Evolutionary conservation across 2,797 vertebrate species (phyloP).

Genomic region (Buceros bicornis): DNA sequence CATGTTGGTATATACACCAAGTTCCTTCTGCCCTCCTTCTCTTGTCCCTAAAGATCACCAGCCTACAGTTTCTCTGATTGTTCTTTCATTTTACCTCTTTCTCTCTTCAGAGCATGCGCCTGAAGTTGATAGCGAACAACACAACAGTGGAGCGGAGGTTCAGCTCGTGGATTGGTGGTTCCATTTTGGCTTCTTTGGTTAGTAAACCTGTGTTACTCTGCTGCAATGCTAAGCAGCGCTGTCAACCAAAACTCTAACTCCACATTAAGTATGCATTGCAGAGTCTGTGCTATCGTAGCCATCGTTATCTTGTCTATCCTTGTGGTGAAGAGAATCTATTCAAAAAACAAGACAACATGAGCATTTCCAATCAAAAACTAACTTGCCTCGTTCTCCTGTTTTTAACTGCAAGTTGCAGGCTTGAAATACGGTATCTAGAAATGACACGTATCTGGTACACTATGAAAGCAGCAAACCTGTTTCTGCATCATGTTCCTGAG

Average conservation of each 20-base stretch:
- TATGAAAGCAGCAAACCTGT: background rate
- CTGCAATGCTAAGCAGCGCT: background rate
- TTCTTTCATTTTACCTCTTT: background rate
- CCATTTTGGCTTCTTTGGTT: slow-evolving; percentile 96
- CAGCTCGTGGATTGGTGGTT: slow-evolving; percentile 98
- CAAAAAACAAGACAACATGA: background rate
- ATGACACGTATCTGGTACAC: background rate
- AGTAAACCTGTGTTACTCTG: slow-evolving; percentile 58
- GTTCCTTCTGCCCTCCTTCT: background rate
- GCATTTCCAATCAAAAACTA: background rate
- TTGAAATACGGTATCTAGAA: background rate
- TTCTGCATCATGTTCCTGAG: background rate
- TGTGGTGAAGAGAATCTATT: background rate
- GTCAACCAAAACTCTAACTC: background rate
- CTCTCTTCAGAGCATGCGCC: slow-evolving; percentile 91
- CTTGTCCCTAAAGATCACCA: background rate
- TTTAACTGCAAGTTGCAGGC: background rate
- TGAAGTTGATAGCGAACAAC: slow-evolving; percentile 98
- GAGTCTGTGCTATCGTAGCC: rapidly evolving
- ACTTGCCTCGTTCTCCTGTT: background rate
- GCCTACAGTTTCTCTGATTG: background rate
- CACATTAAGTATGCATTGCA: rapidly evolving
- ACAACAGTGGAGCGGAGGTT: slow-evolving; percentile 96
- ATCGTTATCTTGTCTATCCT: background rate
- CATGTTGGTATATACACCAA: background rate